Evolutionary conservation across 2,113 vertebrate genomes (phyloP).

Genomic region (Ancistrus triradiatus): DNA sequence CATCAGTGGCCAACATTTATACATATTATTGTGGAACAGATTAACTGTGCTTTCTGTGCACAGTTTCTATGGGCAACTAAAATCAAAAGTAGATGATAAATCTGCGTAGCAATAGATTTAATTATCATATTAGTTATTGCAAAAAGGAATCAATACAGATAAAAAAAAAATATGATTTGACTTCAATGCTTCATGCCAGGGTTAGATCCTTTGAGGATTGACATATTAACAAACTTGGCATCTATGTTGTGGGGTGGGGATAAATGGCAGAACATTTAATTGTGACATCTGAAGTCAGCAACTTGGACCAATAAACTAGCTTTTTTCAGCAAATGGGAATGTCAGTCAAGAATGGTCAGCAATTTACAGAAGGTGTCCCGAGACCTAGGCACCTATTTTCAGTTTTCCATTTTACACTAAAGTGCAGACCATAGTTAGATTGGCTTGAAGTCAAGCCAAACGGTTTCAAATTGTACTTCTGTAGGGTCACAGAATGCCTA

Average conservation of each 20-base stretch:
- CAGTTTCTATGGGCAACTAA: too few species aligned
- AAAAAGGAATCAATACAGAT: too few species aligned
- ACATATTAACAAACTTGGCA: not conserved
- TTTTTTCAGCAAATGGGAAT: slow-evolving; percentile 1
- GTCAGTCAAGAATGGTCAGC: slow-evolving; percentile 13
- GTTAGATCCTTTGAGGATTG: not conserved
- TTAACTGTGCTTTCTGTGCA: too few species aligned
- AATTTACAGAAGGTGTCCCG: not conserved
- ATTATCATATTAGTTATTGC: too few species aligned
- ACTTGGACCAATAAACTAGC: not conserved
- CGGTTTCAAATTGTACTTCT: not conserved
- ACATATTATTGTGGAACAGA: too few species aligned
- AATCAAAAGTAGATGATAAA: too few species aligned
- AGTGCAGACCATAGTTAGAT: not conserved
- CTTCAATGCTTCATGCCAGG: too few species aligned
- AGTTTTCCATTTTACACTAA: not conserved
- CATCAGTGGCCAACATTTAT: too few species aligned
- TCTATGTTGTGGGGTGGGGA: not conserved
- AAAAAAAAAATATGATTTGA: too few species aligned
- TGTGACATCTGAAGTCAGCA: not conserved
- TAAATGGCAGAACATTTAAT: not conserved
- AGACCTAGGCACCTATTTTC: not conserved
- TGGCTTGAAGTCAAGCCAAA: not conserved
- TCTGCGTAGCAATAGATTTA: too few species aligned
- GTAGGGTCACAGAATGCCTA: not conserved